A percentile compares a stretch with the other conserved stretches of the same genome.
Evolutionary conservation across 2,797 vertebrate species (phyloP).

Genomic region (Mormyrops boulengeri): DNA sequence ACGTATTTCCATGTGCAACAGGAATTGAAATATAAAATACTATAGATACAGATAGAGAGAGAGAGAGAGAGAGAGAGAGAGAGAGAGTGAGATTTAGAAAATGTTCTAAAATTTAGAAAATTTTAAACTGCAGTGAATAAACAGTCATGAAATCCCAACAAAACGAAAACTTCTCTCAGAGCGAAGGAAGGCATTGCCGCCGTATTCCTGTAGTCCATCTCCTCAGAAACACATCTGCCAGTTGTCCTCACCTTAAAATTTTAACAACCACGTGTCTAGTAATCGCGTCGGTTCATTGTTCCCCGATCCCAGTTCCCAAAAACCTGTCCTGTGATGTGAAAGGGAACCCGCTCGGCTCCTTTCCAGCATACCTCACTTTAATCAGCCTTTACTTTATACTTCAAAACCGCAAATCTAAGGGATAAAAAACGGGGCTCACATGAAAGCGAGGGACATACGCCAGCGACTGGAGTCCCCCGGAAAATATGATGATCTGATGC

Average conservation of each 20-base stretch:
- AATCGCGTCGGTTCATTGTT: constrained; percentile 28
- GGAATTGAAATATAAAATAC: background rate
- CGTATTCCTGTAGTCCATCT: background rate
- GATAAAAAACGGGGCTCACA: constrained; percentile 14
- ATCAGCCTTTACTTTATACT: constrained; percentile 13
- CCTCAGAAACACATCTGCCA: background rate
- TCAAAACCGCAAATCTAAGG: background rate
- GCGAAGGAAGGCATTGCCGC: background rate
- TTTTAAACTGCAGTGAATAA: background rate
- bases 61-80: background rate
- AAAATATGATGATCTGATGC: background rate
- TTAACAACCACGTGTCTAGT: constrained; percentile 34
- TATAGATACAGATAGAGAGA: background rate
- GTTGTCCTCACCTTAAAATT: constrained; percentile 40
- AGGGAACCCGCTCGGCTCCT: background rate
- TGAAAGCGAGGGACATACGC: background rate
- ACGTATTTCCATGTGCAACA: background rate
- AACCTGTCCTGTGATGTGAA: background rate
- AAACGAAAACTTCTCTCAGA: background rate
- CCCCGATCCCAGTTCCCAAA: constrained; percentile 18
- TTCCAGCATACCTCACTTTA: background rate
- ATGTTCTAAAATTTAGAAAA: background rate
- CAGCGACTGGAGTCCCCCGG: background rate
- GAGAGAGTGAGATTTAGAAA: background rate
- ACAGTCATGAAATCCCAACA: background rate